Evolutionary conservation across 2,888 invertebrate species (phyloP).

Genomic region (Caenorhabditis becei): DNA sequence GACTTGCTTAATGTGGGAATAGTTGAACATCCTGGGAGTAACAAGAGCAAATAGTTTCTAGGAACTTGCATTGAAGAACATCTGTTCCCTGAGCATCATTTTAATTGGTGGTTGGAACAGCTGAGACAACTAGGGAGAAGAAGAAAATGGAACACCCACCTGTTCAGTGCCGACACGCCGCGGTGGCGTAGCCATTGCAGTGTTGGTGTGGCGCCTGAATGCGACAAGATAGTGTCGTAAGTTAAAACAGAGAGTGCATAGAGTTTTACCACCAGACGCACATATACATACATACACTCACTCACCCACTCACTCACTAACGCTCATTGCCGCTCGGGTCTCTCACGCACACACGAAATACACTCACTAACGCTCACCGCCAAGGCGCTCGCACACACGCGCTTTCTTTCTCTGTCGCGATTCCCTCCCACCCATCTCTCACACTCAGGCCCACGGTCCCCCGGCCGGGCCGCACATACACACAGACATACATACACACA

Average conservation of each 20-base stretch:
- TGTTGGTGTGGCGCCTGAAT: conserved; percentile 65
- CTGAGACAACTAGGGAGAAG: background rate
- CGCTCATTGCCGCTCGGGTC: conserved; percentile 47
- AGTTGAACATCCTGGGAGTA: no score
- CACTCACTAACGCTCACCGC: conserved; percentile 52
- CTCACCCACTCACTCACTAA: conserved; percentile 55
- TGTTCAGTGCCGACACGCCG: conserved; percentile 61
- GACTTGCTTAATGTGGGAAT: background rate
- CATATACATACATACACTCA: conserved; percentile 60
- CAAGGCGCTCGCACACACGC: conserved; percentile 49
- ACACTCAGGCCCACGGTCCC: conserved; percentile 46
- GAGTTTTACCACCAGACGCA: conserved; percentile 64
- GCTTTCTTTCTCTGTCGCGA: conserved; percentile 50
- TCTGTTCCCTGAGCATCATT: background rate
- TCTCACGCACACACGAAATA: conserved; percentile 44
- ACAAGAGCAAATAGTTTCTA: background rate
- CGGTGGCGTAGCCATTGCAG: conserved; percentile 62
- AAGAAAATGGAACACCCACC: conserved; percentile 53
- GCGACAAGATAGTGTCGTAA: conserved; percentile 65
- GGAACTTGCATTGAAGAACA: conserved; percentile 2
- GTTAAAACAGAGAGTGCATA: conserved; percentile 68
- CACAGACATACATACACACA: conserved; percentile 43
- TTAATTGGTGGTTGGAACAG: conserved; percentile 2
- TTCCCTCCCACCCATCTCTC: conserved; percentile 31
- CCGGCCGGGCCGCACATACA: conserved; percentile 40